Percentiles rank a stretch among this genome's conserved stretches.
Evolutionary conservation across 2,797 vertebrate species (phyloP).

Genomic region (Remorina albescens): DNA sequence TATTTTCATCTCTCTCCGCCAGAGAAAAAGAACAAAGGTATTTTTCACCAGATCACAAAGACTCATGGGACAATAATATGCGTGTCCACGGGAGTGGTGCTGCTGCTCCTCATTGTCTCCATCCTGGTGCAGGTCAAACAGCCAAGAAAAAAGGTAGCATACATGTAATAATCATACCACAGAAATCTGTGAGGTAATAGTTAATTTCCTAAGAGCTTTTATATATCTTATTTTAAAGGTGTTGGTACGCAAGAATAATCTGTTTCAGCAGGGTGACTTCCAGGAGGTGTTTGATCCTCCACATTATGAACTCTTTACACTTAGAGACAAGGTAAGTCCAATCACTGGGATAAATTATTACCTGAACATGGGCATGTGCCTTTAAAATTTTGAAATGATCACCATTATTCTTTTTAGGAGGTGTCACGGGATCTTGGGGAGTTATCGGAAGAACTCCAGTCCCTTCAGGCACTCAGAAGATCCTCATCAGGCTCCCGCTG

Average conservation of each 20-base stretch:
- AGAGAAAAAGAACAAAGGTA: conserved; percentile 90
- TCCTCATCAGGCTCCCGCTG: conserved; percentile 91
- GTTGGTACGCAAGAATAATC: conserved; percentile 77
- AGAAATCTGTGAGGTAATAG: background rate
- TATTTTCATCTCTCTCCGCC: conserved; percentile 35
- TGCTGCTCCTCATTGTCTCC: conserved; percentile 93
- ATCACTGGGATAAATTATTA: conserved; percentile 7
- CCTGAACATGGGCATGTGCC: background rate
- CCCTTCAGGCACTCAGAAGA: conserved; percentile 90
- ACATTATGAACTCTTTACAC: conserved; percentile 94
- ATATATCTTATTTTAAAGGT: conserved; percentile 70
- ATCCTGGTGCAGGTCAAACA: conserved; percentile 95
- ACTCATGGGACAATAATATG: conserved; percentile 93
- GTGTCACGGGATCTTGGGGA: conserved; percentile 90
- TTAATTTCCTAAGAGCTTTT: background rate
- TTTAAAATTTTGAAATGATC: background rate
- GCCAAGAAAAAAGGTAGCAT: conserved; percentile 92
- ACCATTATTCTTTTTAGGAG: conserved; percentile 73
- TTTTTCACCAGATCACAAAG: conserved; percentile 92
- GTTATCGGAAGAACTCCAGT: conserved; percentile 91
- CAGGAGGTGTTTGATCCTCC: conserved; percentile 94
- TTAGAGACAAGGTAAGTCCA: conserved; percentile 85
- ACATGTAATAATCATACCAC: background rate
- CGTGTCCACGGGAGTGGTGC: conserved; percentile 91
- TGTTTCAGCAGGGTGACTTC: conserved; percentile 87